Evolutionary conservation across 2,888 invertebrate species (phyloP), one percentile per base, ranked within the genome.

Genomic region (Drosophila hawaiiensis): DNA sequence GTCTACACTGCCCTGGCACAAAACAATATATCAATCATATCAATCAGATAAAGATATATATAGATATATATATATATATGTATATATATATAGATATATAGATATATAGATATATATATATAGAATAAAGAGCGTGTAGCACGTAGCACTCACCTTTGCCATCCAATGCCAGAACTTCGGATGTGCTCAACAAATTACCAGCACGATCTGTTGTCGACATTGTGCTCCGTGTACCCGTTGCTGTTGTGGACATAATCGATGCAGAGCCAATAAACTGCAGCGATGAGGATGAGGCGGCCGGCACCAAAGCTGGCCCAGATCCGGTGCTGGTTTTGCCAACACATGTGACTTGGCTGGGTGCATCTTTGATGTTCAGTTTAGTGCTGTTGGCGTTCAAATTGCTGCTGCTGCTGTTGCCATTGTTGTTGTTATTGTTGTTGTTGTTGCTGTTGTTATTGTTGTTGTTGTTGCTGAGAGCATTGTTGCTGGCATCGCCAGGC

Each of bases 71-170:
- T 41, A n/a, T n/a, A n/a, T 10, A n/a, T 5, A 4, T n/a, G n/a
- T n/a, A n/a, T n/a, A 41, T 41, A 19, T 41, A 19, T n/a, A 39
- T 5, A n/a, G n/a, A n/a, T n/a, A n/a, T 10, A n/a, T 5, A 4
- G n/a, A 52, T n/a, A n/a, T n/a, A 41, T 41, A 19, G n/a, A 19
- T n/a, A 39, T 5, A n/a, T 41, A n/a, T n/a, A n/a, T 10, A n/a
- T 5, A 4, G n/a, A 52, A 31, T 16, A 7, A 43, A 55, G 14
- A 58, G 29, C 12, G 12, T 33, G 10, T 12, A 3, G 37, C 43
- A 92, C 94, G 10, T 12, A 3, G 37, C 43, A 92, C 94, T 94
- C 93, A 95, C 95, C 95, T 94, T 95, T 94, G 73, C 92, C 90
- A 85, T 95, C 95, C 72, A 93, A 84, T 63, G 92, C 84, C 56